Conservation (phyloP, 2,888 invertebrate species). For the Cantharis flavilabris region DNA sequence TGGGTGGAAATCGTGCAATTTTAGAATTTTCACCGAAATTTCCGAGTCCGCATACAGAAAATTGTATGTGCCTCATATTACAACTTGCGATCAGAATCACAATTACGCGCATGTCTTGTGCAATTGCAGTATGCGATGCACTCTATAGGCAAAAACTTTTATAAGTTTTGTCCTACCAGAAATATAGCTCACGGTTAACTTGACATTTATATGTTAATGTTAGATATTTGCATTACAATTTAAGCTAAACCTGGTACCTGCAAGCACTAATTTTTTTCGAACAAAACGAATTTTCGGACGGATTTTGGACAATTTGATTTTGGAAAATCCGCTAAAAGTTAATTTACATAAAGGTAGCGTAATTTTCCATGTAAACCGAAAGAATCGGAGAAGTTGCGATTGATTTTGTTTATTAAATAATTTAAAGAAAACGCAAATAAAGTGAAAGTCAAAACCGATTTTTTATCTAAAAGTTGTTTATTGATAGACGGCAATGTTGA, state of each 20-base stretch:
- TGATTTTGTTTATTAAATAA: neutral
- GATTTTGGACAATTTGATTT: neutral
- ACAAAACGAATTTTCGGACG: neutral
- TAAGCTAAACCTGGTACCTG: conserved; percentile 37
- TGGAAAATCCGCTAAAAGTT: neutral
- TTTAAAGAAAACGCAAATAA: neutral
- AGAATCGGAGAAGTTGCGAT: neutral
- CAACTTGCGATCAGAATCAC: conserved; percentile 33
- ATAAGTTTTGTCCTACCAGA: conserved; percentile 52
- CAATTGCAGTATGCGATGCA: conserved; percentile 55
- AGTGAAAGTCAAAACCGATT: neutral
- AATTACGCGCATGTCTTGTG: conserved; percentile 44
- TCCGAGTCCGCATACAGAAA: neutral
- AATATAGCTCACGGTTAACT: conserved; percentile 52
- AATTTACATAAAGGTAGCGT: neutral
- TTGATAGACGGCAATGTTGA: neutral
- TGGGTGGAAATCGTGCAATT: neutral
- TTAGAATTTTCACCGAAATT: neutral
- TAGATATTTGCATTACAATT: conserved; percentile 45
- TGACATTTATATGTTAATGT: conserved; percentile 54
- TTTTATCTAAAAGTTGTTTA: neutral
- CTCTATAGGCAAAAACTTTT: conserved; percentile 57
- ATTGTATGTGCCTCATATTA: conserved; percentile 30
- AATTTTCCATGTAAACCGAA: neutral
- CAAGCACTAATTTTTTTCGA: neutral